Conservation (phyloP, 2,797 vertebrate species). For the Mareca strepera region DNA sequence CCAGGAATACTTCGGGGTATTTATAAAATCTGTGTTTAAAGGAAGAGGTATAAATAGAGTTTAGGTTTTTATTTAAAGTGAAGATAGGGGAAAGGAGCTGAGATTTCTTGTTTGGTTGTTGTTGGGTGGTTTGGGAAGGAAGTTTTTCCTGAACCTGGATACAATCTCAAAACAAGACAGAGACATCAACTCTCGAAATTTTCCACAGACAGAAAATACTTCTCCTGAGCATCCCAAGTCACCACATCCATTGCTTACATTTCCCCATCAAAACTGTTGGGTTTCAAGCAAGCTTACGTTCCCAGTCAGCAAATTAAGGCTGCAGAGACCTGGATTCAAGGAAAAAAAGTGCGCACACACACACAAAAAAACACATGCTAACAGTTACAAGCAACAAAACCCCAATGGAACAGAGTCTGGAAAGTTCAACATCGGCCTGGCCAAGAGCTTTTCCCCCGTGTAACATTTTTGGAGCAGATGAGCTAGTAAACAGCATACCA, state of each 20-base stretch:
- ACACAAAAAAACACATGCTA: not conserved
- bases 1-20: not conserved
- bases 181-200: not conserved
- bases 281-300: not conserved
- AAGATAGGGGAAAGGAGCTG: not conserved
- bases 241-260: not conserved
- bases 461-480: not conserved
- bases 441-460: not conserved
- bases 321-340: not conserved
- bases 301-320: not conserved
- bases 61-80: not conserved
- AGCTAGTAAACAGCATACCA: not conserved
- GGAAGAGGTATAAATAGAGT: not conserved
- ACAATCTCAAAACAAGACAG: not conserved
- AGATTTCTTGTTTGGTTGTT: not conserved
- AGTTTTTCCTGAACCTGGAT: not conserved
- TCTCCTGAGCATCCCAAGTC: not conserved
- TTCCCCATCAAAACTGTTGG: not conserved
- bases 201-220: not conserved
- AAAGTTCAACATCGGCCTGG: not conserved
- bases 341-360: not conserved
- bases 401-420: not conserved
- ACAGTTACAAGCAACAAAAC: not conserved
- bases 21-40: slow-evolving; percentile 21
- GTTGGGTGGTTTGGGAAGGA: not conserved